phyloP scores from a whole-genome alignment of 2,888 invertebrate genomes.

The Orchesella flavescens region DNA sequence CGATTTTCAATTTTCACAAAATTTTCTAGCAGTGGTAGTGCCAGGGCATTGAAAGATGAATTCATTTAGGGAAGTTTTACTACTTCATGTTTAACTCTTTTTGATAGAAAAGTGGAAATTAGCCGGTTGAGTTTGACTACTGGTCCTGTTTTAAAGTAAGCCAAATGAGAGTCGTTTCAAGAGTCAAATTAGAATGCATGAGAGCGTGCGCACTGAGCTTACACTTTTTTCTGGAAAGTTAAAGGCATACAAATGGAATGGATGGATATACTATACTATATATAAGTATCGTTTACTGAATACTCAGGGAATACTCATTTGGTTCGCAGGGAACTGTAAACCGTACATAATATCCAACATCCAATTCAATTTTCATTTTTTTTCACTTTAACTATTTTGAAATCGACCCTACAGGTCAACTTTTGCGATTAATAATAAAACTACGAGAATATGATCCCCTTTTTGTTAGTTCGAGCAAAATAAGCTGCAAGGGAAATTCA shows the following conservation, averaged over 20 bases:
- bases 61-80: not conserved
- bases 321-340: no score
- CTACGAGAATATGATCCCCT: not conserved
- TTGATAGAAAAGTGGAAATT: not conserved
- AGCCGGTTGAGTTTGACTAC: not conserved
- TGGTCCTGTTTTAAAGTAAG: not conserved
- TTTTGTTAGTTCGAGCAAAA: no score
- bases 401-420: slow-evolving; percentile 54
- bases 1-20: slow-evolving; percentile 27
- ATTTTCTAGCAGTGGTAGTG: not conserved
- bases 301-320: no score
- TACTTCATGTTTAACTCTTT: not conserved
- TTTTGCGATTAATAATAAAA: slow-evolving; percentile 58
- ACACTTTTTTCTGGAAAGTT: not conserved
- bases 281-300: no score
- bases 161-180: not conserved
- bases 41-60: not conserved
- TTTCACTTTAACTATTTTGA: slow-evolving; percentile 1
- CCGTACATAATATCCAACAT: not conserved
- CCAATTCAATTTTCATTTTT: slow-evolving; percentile 20
- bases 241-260: not conserved
- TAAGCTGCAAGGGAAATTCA: no score
- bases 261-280: no score
- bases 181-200: slow-evolving; percentile 37
- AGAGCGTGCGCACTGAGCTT: not conserved